Evolutionary conservation across 2,888 invertebrate genomes (phyloP).

Genomic region (Platycnemis pennipes): DNA sequence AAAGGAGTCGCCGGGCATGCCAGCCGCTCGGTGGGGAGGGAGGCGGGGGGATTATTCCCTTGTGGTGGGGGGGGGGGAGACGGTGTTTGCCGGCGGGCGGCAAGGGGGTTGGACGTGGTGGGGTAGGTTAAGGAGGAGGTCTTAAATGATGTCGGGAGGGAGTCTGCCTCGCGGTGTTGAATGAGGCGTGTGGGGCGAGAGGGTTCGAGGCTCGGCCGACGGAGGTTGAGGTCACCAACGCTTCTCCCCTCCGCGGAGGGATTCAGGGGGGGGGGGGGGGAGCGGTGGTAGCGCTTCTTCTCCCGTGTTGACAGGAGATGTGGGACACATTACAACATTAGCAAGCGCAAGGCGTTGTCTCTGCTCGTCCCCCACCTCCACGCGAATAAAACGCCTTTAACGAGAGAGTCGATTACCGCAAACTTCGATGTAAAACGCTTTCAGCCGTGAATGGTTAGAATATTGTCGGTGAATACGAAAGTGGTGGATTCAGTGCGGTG

Average conservation of each 20-base stretch:
- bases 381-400: conserved; percentile 61
- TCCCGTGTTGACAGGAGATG: conserved; percentile 55
- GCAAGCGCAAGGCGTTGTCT: conserved; percentile 63
- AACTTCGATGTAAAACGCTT: conserved; percentile 57
- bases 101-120: background rate
- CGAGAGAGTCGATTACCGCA: conserved; percentile 51
- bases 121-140: conserved; percentile 9
- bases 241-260: background rate
- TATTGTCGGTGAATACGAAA: background rate
- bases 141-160: background rate
- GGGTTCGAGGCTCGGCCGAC: conserved; percentile 45
- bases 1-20: conserved; percentile 47
- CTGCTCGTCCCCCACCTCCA: background rate
- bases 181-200: conserved; percentile 15
- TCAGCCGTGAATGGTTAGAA: conserved; percentile 45
- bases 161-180: conserved; percentile 33
- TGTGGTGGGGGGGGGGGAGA: background rate
- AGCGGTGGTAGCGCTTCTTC: conserved; percentile 1
- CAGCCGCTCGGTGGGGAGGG: background rate
- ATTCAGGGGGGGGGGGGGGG: background rate
- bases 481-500: background rate
- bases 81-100: background rate
- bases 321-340: conserved; percentile 63
- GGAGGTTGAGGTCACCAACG: conserved; percentile 62
- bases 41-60: background rate